These are phyloP conservation scores for Riparia riparia DNA, from an alignment of 2,113 vertebrate species.

Conservation along the genomic window DNA sequence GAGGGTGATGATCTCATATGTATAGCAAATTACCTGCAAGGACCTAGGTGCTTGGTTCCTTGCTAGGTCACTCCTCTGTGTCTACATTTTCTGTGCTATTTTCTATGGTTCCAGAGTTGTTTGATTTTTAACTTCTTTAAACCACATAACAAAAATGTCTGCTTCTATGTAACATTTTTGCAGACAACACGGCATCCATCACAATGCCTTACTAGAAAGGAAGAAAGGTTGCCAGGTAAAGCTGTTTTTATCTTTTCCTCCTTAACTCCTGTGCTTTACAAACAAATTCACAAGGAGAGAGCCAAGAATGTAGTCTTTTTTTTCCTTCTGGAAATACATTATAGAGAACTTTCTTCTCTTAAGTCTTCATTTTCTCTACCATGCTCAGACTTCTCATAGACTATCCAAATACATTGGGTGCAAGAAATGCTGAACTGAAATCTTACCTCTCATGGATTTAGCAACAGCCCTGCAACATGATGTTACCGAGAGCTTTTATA, in stretches of 20 bases:
- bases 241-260: fast-evolving
- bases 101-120: background rate
- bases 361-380: background rate
- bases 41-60: background rate
- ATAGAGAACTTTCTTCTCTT: background rate
- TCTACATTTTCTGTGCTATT: background rate
- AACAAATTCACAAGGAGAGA: background rate
- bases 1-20: background rate
- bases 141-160: background rate
- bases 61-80: background rate
- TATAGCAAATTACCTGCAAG: background rate
- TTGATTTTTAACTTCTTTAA: background rate
- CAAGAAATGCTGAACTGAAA: background rate
- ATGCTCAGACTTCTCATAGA: background rate
- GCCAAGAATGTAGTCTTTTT: background rate
- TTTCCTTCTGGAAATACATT: background rate
- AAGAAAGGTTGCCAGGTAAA: background rate
- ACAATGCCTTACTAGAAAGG: background rate
- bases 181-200: background rate
- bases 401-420: background rate
- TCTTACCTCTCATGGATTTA: background rate
- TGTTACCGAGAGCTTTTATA: background rate
- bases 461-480: background rate
- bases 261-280: background rate
- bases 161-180: background rate